Conservation (phyloP, 2,113 vertebrate genomes). For the Furnarius figulus region DNA sequence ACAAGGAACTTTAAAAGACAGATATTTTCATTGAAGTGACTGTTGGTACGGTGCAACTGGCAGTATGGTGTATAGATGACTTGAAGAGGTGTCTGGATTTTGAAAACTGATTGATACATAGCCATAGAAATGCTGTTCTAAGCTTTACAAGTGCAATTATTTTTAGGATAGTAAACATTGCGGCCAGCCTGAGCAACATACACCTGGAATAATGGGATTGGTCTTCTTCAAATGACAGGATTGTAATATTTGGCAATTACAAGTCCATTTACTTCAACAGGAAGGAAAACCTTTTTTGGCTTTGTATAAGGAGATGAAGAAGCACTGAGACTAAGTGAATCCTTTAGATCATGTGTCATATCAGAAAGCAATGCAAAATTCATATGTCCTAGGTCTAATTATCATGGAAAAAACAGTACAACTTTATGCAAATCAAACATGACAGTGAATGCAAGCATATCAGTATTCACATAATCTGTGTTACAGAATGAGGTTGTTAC, state of each 20-base stretch:
- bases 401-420: neutral
- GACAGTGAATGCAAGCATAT: neutral
- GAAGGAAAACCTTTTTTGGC: neutral
- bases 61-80: neutral
- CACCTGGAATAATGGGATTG: neutral
- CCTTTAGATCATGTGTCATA: neutral
- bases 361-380: neutral
- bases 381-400: accelerated
- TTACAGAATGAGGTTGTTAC: neutral
- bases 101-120: neutral
- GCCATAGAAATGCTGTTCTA: neutral
- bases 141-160: neutral
- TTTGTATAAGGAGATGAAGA: neutral
- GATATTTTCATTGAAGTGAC: neutral
- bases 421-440: neutral
- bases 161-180: neutral
- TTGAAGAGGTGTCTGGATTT: neutral
- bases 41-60: neutral
- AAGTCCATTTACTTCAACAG: neutral
- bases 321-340: neutral
- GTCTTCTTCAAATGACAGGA: neutral
- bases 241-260: neutral
- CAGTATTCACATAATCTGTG: neutral
- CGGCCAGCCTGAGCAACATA: neutral
- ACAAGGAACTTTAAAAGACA: neutral